Evolutionary conservation across 2,797 vertebrate genomes (phyloP).

Genomic region (Tympanoctomys barrerae): DNA sequence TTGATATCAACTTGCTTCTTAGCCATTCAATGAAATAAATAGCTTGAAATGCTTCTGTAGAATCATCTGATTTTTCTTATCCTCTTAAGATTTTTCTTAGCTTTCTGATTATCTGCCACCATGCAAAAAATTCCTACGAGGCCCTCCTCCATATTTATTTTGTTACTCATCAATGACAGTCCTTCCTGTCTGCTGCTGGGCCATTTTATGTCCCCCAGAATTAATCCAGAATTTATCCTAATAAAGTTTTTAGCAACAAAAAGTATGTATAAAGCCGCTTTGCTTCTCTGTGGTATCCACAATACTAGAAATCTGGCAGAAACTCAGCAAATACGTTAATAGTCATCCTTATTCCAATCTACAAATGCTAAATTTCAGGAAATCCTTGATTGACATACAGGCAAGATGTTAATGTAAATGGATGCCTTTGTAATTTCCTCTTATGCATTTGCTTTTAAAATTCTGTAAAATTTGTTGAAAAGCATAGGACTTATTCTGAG

Average conservation of each 20-base stretch:
- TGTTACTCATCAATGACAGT: not conserved
- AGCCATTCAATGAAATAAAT: not conserved
- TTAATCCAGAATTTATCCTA: not conserved
- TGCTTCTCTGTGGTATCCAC: not conserved
- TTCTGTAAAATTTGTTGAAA: slow-evolving; percentile 7
- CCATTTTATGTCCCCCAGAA: not conserved
- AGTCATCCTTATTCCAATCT: not conserved
- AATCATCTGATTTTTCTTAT: slow-evolving; percentile 16
- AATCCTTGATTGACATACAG: not conserved
- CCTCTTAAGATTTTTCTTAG: not conserved
- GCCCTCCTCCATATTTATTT: not conserved
- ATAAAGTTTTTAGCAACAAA: not conserved
- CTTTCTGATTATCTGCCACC: not conserved
- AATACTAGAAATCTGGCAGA: not conserved
- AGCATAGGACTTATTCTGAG: slow-evolving; percentile 15
- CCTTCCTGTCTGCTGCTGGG: not conserved
- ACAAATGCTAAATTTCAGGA: slow-evolving; percentile 36
- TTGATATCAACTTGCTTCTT: not conserved
- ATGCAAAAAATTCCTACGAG: not conserved
- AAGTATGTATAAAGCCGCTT: not conserved
- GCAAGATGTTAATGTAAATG: not conserved
- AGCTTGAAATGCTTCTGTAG: not conserved
- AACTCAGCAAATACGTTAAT: not conserved
- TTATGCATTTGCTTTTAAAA: not conserved
- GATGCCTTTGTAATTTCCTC: not conserved